phyloP scores from a whole-genome alignment of 2,888 invertebrate genomes.

The Melanostoma scalare region DNA sequence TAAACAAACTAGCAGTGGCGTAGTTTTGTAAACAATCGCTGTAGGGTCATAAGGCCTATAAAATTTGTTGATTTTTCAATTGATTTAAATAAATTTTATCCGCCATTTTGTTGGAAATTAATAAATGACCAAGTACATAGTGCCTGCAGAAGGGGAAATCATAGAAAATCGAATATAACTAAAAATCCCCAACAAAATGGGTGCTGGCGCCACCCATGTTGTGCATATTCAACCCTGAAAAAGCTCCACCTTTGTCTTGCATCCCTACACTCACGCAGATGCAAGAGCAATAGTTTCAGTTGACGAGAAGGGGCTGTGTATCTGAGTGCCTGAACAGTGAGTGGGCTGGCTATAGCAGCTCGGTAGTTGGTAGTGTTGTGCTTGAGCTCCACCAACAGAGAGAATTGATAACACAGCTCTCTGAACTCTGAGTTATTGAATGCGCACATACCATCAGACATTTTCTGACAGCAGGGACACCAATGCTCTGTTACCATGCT shows the following conservation, averaged over 20 bases:
- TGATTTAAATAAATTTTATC: constrained; percentile 31
- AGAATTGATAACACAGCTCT: constrained; percentile 29
- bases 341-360: constrained; percentile 54
- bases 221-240: constrained; percentile 41
- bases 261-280: constrained; percentile 31
- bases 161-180: constrained; percentile 44
- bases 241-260: constrained; percentile 68
- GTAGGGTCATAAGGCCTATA: constrained; percentile 16
- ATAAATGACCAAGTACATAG: constrained; percentile 36
- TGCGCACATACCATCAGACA: constrained; percentile 30
- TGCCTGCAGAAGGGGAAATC: constrained; percentile 54
- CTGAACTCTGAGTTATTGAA: constrained; percentile 43
- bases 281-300: background rate
- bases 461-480: constrained; percentile 21
- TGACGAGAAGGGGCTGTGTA: background rate
- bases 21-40: constrained; percentile 60
- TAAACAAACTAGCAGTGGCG: constrained; percentile 80
- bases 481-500: constrained; percentile 42
- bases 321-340: constrained; percentile 13
- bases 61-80: constrained; percentile 11
- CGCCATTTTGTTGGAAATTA: constrained; percentile 61
- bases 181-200: constrained; percentile 58
- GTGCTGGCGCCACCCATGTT: constrained; percentile 65
- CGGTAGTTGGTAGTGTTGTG: background rate
- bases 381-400: constrained; percentile 47